phyloP scores from a whole-genome alignment of 2,797 vertebrate genomes.

The Malurus leucopterus region DNA sequence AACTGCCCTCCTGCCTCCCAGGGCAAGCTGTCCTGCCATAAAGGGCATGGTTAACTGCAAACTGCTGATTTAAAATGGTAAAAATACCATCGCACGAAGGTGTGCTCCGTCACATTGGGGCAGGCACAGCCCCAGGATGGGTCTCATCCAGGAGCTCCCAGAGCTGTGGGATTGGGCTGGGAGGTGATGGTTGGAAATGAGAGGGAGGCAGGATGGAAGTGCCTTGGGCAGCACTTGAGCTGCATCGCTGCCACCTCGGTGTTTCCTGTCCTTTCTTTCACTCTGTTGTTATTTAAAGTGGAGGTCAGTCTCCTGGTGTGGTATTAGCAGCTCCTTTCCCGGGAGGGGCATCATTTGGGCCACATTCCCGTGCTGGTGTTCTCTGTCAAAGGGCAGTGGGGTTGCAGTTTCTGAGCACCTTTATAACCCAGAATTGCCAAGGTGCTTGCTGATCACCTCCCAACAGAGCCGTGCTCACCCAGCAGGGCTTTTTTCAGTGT shows the following conservation, averaged over 20 bases:
- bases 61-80: not conserved
- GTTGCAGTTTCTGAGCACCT: not conserved
- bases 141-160: not conserved
- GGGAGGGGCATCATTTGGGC: not conserved
- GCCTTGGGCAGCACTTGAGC: not conserved
- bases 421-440: not conserved
- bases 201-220: not conserved
- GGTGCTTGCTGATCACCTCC: not conserved
- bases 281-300: not conserved
- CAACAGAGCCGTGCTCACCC: accelerated
- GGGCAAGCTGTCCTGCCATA: not conserved
- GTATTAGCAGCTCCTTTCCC: not conserved
- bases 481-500: accelerated
- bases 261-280: not conserved
- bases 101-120: not conserved
- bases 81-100: not conserved
- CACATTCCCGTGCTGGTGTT: not conserved
- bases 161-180: accelerated
- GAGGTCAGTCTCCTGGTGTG: not conserved
- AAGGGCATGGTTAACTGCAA: not conserved
- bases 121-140: accelerated
- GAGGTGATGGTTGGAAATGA: not conserved
- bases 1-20: not conserved
- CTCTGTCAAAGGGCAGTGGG: not conserved
- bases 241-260: not conserved